These are phyloP conservation scores for Carpatolechia fugitivella DNA, from an alignment of 2,888 invertebrate genomes.

Conservation along the genomic window DNA sequence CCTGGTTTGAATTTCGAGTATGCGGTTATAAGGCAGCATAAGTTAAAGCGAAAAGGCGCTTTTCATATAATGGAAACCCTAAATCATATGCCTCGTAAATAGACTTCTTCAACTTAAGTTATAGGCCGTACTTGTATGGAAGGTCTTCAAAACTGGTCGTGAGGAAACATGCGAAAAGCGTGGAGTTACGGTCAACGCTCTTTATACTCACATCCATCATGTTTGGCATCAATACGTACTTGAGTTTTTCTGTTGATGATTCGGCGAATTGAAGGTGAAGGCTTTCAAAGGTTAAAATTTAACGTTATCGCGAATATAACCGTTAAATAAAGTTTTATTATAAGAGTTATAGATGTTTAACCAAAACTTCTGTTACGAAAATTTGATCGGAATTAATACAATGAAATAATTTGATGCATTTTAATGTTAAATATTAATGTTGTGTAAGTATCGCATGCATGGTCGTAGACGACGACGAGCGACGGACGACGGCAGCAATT, in stretches of 20 bases:
- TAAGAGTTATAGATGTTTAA: no score
- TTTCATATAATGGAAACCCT: no score
- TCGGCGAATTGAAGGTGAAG: neutral
- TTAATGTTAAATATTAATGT: neutral
- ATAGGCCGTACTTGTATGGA: neutral
- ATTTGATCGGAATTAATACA: no score
- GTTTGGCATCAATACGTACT: neutral
- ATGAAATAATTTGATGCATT: no score
- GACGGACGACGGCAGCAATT: conserved; percentile 43
- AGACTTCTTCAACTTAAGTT: no score
- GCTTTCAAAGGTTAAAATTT: neutral
- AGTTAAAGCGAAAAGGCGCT: no score
- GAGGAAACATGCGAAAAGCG: conserved; percentile 27
- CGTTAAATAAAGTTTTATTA: no score
- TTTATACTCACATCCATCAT: neutral
- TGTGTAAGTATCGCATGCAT: neutral
- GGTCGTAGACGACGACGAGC: neutral
- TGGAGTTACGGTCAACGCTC: neutral
- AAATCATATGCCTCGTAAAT: no score
- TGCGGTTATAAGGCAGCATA: no score
- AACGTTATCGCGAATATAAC: neutral
- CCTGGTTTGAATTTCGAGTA: no score
- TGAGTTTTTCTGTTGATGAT: neutral
- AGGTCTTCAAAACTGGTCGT: neutral
- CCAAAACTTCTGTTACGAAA: no score